These are phyloP conservation scores for Grallaria varia DNA, from an alignment of 2,113 vertebrate species.

Conservation along the genomic window DNA sequence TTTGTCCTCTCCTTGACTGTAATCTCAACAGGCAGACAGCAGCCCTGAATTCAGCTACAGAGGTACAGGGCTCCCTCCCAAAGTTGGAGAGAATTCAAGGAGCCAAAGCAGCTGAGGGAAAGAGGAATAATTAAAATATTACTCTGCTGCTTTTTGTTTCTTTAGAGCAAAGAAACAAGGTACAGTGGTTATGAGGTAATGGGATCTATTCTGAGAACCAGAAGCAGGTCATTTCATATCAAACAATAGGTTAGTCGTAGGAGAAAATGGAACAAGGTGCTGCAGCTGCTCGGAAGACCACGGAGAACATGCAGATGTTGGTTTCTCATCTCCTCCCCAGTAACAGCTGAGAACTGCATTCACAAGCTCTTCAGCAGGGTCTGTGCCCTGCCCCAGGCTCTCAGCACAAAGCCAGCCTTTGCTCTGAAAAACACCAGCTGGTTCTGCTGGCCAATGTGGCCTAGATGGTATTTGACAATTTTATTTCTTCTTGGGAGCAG, in stretches of 20 bases:
- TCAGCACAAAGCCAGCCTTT: background rate
- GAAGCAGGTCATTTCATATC: background rate
- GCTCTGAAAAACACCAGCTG: background rate
- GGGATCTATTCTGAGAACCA: background rate
- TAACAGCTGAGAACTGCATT: accelerated
- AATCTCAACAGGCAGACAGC: background rate
- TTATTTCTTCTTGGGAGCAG: background rate
- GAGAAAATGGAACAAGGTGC: background rate
- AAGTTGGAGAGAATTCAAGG: background rate
- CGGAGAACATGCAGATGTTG: accelerated
- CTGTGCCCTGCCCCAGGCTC: background rate
- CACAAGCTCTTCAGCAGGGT: background rate
- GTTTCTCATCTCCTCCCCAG: background rate
- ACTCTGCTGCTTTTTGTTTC: background rate
- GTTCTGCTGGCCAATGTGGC: accelerated
- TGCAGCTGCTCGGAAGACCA: background rate
- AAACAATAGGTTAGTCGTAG: background rate
- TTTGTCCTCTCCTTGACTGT: background rate
- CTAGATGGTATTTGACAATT: accelerated
- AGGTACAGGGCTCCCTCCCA: background rate
- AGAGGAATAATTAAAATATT: background rate
- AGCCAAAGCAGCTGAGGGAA: background rate
- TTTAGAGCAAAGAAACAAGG: background rate
- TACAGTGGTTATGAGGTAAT: background rate
- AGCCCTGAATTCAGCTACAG: background rate